Evolutionary conservation across 1,140 invertebrate genomes (phyloP).

Genomic region (Tetragonula clypearis): DNA sequence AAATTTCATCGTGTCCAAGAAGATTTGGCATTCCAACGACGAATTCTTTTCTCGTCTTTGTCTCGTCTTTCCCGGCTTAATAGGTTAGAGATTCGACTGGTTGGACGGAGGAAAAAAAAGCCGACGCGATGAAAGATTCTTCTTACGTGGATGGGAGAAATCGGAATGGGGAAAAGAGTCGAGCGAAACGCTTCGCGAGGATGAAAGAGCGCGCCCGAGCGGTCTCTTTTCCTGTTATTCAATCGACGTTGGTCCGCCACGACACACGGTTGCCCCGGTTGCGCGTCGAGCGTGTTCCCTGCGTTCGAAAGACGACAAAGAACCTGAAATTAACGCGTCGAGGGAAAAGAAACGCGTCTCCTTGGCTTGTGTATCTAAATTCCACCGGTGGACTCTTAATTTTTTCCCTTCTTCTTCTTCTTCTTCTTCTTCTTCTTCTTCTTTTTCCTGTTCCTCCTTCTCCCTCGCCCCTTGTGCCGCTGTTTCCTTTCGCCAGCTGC

Average conservation of each 20-base stretch:
- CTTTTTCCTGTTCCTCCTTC: background rate
- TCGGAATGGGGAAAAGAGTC: background rate
- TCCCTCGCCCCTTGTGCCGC: no score
- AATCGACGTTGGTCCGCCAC: slow-evolving; percentile 25
- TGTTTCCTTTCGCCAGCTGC: background rate
- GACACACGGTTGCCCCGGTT: slow-evolving; percentile 5
- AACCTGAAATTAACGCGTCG: background rate
- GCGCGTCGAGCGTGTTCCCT: background rate
- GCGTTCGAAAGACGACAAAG: background rate
- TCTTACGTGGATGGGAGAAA: background rate
- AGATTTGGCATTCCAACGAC: no score
- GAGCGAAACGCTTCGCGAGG: background rate
- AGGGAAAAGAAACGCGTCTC: background rate
- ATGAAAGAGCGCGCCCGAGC: slow-evolving; percentile 71
- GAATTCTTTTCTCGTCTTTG: no score
- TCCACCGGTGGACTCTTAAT: background rate
- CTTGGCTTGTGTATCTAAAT: background rate
- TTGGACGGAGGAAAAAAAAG: background rate
- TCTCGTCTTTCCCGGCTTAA: no score
- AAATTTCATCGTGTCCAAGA: no score
- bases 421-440: background rate
- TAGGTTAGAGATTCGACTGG: slow-evolving; percentile 22
- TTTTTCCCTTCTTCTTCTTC: background rate
- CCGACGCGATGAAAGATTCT: background rate
- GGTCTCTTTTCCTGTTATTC: slow-evolving; percentile 73